Base-by-base conservation (phyloP, 2,797 vertebrate species). In the Coranthus polyacanthus region DNA sequence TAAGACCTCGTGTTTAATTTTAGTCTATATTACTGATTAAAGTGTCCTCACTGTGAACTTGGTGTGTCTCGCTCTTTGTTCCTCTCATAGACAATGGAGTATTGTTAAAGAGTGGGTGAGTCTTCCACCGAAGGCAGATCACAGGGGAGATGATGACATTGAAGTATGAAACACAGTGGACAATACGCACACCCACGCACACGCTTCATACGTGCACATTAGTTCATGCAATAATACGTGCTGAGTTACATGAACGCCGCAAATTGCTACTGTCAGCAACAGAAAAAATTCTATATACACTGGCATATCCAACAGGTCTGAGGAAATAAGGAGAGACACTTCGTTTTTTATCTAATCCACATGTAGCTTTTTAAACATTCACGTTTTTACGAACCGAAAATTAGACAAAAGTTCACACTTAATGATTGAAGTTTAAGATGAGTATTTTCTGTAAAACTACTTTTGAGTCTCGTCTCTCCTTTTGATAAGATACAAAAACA, bases 11-110 rank as follows among this genome's bases (percentile, higher is more conserved):
- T 38, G 74, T 69, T 61, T 75, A 71, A 78, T 66, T 70, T 41
- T 47, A 60, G 54, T 56, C 36, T 22, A 50, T 24, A 24, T 72
- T 44, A 68, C 43, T 54, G 64, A 81, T 75, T 81, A 46, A 62
- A 77, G 16, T 67, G 90, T 71, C 79, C 85, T 82, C 17, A 51
- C 74, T n/a, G 41, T 88, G 90, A 92, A 85, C 89, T 70, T 38
- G 37, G 39, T 20, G 46, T 42, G 72, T 72, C 47, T 51, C 58
- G 17, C 44, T 45, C 71, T 78, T 43, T 49, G 78, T 90, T 90
- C 70, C 82, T 81, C 53, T 52, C 2, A 65, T 34, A 66, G 64
- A 93, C 90, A 91, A 91, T 93, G 59, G 77, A 50, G 63, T 41
- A 92, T 91, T 93, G 91, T 90, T 79, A 73, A 12, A 36, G 61